Conservation (phyloP, 2,888 invertebrate genomes). For the Hypena proboscidalis region DNA sequence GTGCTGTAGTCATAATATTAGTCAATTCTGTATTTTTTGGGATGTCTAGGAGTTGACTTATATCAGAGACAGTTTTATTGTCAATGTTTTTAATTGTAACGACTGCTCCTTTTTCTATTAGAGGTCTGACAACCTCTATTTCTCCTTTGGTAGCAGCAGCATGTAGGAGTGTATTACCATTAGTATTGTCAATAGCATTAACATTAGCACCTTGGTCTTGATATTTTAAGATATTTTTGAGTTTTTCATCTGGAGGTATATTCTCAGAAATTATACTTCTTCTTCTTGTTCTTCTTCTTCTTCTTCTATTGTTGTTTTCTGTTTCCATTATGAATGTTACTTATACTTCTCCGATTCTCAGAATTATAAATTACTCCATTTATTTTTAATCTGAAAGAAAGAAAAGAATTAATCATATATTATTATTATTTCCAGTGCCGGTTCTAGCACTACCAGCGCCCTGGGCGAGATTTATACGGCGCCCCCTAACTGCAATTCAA, state of each 20-base stretch:
- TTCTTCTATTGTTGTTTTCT: no score
- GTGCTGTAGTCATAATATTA: not conserved
- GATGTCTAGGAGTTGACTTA: slow-evolving; percentile 22
- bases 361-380: no score
- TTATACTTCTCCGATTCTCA: no score
- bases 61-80: slow-evolving; percentile 34
- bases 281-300: no score
- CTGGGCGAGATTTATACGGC: no score
- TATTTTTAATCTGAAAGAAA: no score
- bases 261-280: no score
- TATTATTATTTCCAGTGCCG: no score
- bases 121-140: slow-evolving; percentile 27
- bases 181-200: slow-evolving; percentile 32
- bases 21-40: not conserved
- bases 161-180: slow-evolving; percentile 45
- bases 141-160: slow-evolving; percentile 35
- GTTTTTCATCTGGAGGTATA: slow-evolving; percentile 23
- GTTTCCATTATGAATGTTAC: no score
- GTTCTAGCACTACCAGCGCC: no score
- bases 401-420: no score
- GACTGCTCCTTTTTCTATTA: slow-evolving; percentile 37
- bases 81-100: slow-evolving; percentile 25
- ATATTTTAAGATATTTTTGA: slow-evolving; percentile 25
- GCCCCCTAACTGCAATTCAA: no score
- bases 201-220: slow-evolving; percentile 43